phyloP scores from a whole-genome alignment of 2,888 invertebrate genomes.

The Drosophila mimica region DNA sequence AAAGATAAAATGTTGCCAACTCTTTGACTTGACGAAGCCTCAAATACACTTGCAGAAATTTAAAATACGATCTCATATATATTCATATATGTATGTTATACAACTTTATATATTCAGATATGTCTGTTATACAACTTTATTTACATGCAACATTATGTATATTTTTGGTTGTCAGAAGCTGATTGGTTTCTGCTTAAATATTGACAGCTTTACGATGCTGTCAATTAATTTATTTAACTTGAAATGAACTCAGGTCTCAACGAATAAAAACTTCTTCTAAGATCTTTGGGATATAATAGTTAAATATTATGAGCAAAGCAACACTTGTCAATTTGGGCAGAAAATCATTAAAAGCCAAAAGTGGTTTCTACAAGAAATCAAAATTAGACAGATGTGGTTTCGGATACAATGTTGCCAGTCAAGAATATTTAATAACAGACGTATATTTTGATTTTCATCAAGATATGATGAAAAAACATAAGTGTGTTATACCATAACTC shows the following conservation, averaged over 20 bases:
- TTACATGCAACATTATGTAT: background rate
- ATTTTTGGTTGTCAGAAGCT: background rate
- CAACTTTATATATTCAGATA: background rate
- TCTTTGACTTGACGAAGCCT: background rate
- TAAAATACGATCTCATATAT: background rate
- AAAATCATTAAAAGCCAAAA: background rate
- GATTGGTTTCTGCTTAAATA: background rate
- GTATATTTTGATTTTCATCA: background rate
- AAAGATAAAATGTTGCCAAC: background rate
- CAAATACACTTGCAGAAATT: slow-evolving; percentile 1
- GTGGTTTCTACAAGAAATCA: background rate
- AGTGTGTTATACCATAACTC: background rate
- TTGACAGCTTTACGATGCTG: background rate
- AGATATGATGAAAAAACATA: background rate
- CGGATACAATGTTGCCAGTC: background rate
- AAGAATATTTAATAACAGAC: background rate
- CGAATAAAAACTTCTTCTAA: background rate
- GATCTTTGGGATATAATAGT: background rate
- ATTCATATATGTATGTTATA: background rate
- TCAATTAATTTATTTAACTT: background rate
- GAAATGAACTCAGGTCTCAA: background rate
- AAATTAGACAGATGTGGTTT: background rate
- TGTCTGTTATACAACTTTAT: background rate
- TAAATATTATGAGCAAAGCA: background rate
- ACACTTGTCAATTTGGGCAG: background rate